phyloP scores from a whole-genome alignment of 2,113 vertebrate species.

The human (Homo sapiens) region DNA sequence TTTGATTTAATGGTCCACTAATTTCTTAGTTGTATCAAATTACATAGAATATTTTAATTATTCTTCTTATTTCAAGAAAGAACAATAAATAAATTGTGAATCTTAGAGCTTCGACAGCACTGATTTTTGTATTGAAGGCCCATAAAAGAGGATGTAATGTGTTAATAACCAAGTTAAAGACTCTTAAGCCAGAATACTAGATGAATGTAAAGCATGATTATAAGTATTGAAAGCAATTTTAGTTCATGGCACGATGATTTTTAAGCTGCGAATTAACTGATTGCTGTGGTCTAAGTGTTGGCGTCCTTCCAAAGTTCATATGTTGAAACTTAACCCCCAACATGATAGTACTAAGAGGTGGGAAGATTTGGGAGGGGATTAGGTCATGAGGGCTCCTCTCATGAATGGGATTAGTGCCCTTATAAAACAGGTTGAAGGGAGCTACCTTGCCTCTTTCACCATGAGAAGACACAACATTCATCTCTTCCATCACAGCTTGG shows the following conservation, averaged over 20 bases:
- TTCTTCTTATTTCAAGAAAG: slow-evolving; percentile 33
- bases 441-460: not conserved
- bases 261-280: not conserved
- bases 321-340: not conserved
- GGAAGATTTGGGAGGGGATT: not conserved
- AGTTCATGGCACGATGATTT: not conserved
- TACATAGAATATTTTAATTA: slow-evolving; percentile 38
- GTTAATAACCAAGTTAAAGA: not conserved
- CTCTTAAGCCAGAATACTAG: slow-evolving; percentile 1
- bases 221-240: not conserved
- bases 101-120: not conserved
- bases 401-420: not conserved
- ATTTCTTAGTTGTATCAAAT: slow-evolving; percentile 42
- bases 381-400: not conserved
- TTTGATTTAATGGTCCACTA: not conserved
- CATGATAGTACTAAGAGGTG: not conserved
- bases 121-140: not conserved
- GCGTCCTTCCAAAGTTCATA: not conserved
- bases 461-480: not conserved
- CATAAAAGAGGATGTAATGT: not conserved
- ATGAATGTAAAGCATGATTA: not conserved
- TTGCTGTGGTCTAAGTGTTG: not conserved
- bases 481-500: not conserved
- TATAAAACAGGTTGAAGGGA: not conserved
- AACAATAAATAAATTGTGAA: not conserved